A percentile compares a stretch with the other conserved stretches of the same genome.
These are phyloP conservation scores for Hemibagrus guttatus DNA, from an alignment of 2,797 vertebrate genomes.

Conservation along the genomic window DNA sequence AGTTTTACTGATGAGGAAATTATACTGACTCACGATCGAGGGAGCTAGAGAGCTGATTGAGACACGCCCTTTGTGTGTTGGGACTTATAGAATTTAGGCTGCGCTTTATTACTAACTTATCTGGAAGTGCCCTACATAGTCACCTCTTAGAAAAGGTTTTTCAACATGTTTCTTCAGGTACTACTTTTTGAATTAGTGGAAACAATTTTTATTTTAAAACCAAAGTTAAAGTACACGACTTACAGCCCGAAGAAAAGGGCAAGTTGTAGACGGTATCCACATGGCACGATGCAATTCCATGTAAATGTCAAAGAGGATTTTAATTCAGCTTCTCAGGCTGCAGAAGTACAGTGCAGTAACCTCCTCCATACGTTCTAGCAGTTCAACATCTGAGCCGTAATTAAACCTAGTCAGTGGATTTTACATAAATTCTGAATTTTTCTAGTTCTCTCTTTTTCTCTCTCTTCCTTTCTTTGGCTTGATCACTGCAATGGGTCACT, in stretches of 20 bases:
- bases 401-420: not conserved
- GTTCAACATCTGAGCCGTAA: not conserved
- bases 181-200: not conserved
- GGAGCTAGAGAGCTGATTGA: too few relatives aligned
- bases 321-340: constrained; percentile 8
- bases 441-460: constrained; percentile 1
- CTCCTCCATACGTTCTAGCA: too few relatives aligned
- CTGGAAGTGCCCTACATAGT: too few relatives aligned
- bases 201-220: not conserved
- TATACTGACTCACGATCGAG: too few relatives aligned
- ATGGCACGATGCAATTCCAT: constrained; percentile 4
- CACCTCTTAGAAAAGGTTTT: not conserved
- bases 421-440: not conserved
- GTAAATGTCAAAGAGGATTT: constrained; percentile 34
- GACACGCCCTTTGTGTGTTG: too few relatives aligned
- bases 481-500: not conserved
- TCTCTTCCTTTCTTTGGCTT: not conserved
- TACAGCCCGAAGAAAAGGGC: constrained; percentile 25
- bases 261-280: constrained; percentile 6
- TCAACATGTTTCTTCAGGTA: not conserved
- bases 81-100: not conserved
- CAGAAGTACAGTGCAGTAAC: not conserved
- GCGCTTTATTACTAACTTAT: not conserved
- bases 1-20: too few relatives aligned
- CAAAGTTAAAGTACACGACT: not conserved